These are phyloP conservation scores for Philereme transversata DNA, from an alignment of 2,888 invertebrate species.

Conservation along the genomic window DNA sequence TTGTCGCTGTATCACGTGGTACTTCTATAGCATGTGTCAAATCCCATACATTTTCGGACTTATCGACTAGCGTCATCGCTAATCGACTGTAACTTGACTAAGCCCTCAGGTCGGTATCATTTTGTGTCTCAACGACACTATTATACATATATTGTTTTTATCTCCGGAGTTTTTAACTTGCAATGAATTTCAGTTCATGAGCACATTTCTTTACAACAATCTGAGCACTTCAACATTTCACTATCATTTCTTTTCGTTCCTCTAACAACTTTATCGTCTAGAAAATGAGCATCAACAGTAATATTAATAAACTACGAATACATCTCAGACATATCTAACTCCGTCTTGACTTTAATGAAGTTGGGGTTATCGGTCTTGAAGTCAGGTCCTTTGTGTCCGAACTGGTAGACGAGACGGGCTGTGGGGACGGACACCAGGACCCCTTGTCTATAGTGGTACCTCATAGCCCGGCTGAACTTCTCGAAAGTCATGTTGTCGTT, in stretches of 20 bases:
- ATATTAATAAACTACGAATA: conserved; percentile 62
- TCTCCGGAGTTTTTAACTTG: background rate
- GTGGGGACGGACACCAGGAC: conserved; percentile 90
- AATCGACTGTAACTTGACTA: too few relatives aligned
- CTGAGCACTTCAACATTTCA: conserved; percentile 10
- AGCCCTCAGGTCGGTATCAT: too few relatives aligned
- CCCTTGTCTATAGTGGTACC: conserved; percentile 91
- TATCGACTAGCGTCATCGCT: too few relatives aligned
- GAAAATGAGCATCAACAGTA: conserved; percentile 40
- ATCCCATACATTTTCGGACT: too few relatives aligned
- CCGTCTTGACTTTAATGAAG: conserved; percentile 71
- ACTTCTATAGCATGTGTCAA: too few relatives aligned
- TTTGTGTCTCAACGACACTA: too few relatives aligned
- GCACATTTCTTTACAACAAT: background rate
- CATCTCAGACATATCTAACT: conserved; percentile 59
- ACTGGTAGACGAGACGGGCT: conserved; percentile 91
- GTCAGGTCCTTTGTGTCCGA: conserved; percentile 91
- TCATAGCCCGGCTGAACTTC: conserved; percentile 95
- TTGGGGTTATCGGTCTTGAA: conserved; percentile 88
- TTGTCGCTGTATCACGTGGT: too few relatives aligned
- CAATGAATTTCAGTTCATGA: conserved; percentile 8
- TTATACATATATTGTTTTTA: too few relatives aligned
- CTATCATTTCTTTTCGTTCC: conserved; percentile 24
- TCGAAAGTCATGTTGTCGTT: conserved; percentile 96
- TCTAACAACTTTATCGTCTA: conserved; percentile 42